Conservation (phyloP, 2,113 vertebrate genomes). For the Gymnorhina tibicen region DNA sequence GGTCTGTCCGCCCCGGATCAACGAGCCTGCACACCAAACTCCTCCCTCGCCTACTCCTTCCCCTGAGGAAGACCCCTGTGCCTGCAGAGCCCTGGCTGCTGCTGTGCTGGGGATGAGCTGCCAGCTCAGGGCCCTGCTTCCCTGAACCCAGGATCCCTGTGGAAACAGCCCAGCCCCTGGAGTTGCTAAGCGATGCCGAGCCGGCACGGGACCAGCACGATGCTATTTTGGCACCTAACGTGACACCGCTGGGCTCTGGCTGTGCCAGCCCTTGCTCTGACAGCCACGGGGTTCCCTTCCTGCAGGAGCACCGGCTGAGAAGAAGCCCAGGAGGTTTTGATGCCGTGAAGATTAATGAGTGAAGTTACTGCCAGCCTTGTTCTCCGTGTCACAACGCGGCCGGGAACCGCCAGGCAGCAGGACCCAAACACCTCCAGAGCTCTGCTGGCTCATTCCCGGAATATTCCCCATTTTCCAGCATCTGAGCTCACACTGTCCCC, state of each 20-base stretch:
- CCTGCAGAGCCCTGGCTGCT: background rate
- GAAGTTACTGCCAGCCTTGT: background rate
- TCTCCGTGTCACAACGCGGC: rapidly evolving
- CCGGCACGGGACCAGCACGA: rapidly evolving
- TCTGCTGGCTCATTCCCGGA: background rate
- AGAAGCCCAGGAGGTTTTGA: background rate
- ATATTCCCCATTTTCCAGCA: background rate
- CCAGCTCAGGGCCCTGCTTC: background rate
- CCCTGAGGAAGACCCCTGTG: too few relatives aligned
- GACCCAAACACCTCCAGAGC: background rate
- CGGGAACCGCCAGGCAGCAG: background rate
- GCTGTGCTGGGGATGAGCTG: background rate
- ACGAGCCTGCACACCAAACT: background rate
- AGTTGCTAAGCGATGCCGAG: background rate
- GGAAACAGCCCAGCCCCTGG: background rate
- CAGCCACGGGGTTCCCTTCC: rapidly evolving
- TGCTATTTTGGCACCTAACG: background rate
- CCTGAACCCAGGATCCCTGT: background rate
- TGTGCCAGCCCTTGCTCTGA: too few relatives aligned
- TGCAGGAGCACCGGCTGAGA: background rate
- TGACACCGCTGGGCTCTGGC: background rate
- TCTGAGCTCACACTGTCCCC: background rate
- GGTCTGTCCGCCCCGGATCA: rapidly evolving
- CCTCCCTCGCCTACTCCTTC: background rate
- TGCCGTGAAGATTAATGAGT: background rate